Evolutionary conservation across 2,113 vertebrate genomes (phyloP).

Genomic region (Rhizomys pruinosus): DNA sequence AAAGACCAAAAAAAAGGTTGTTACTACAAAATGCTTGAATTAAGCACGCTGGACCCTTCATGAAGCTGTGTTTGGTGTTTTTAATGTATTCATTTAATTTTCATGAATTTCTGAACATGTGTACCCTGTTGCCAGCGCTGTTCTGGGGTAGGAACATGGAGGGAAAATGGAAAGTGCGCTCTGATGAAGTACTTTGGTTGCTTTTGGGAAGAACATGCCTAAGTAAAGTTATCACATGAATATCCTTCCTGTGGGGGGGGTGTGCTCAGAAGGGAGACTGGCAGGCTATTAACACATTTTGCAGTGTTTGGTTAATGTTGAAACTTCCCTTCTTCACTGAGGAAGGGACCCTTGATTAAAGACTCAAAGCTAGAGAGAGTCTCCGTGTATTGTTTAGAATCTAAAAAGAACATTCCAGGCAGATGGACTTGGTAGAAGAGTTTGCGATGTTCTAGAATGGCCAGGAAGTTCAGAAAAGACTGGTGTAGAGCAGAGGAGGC

Average conservation of each 20-base stretch:
- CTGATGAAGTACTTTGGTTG: accelerated
- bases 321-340: background rate
- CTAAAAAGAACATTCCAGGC: background rate
- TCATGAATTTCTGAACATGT: accelerated
- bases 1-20: too few species aligned
- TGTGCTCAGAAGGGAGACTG: background rate
- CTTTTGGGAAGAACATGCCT: background rate
- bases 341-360: background rate
- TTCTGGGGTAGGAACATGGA: accelerated
- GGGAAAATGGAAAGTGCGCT: background rate
- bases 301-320: background rate
- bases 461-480: background rate
- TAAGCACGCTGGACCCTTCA: background rate
- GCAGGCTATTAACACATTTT: background rate
- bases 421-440: background rate
- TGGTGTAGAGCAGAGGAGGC: background rate
- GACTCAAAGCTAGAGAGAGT: background rate
- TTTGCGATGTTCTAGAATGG: conserved; percentile 44
- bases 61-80: background rate
- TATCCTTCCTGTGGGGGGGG: background rate
- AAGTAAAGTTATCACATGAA: too few species aligned
- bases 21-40: background rate
- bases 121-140: background rate
- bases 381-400: background rate
- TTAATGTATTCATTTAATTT: background rate